Base-by-base conservation (phyloP, 2,888 invertebrate genomes). In the Patella depressa region DNA sequence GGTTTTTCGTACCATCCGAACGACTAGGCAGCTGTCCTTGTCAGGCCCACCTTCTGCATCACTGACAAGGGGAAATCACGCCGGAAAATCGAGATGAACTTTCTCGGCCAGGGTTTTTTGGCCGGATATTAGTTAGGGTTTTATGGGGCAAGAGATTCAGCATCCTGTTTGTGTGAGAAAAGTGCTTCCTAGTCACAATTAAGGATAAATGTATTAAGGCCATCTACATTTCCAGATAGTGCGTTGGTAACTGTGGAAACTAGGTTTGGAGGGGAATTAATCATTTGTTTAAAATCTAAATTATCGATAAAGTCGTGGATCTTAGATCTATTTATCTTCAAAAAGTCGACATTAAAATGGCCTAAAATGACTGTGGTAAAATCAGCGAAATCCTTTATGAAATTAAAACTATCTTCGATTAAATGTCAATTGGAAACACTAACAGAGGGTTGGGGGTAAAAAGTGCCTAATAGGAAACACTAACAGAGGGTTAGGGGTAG, bases 341-440 rank as follows among this genome's bases (percentile, higher is more conserved):
- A 65, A 3, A 65, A 65, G 24, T 65, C 24, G n/a, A 65, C 65
- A 24, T 65, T 65, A 65, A 65, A 65, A 65, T 65, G 17, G 9
- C 65, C 65, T 19, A 65, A 24, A 19, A 65, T n/a, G n/a, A 65
- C 24, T 17, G 24, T 65, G 24, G 15, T 65, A 19, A 19, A 19
- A 2, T 65, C 24, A 29, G 29, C 29, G 7, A 65, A 65, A 24
- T 65, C 65, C 65, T 65, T 65, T 2, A 3, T 24, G n/a, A 24
- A n/a, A n/a, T 65, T 24, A 65, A 65, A n/a, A n/a, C 65, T 65
- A 65, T 24, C 24, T 65, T 65, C 65, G n/a, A 65, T 65, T 65
- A 65, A 12, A 24, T 65, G 9, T 17, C 65, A 65, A n/a, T n/a
- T n/a, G n/a, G n/a, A n/a, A n/a, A n/a, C n/a, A n/a, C n/a, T n/a